Evolutionary conservation across 2,113 vertebrate genomes (phyloP), one percentile per base, ranked within the genome.

Genomic region (Symphodus melops): DNA sequence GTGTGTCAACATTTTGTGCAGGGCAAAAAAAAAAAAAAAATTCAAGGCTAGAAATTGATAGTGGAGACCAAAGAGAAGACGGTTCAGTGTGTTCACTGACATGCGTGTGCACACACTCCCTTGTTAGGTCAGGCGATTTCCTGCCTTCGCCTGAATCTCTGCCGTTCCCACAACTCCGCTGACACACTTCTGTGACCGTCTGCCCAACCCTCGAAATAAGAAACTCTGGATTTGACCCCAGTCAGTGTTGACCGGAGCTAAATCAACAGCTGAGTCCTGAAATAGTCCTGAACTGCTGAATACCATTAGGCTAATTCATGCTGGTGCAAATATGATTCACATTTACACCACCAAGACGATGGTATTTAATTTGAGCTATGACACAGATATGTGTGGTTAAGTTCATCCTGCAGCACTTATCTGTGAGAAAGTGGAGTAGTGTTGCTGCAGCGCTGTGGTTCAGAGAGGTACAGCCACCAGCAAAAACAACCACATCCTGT

Each of bases 41-140:
- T 14, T 3, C 16, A 48, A 48, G 46, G 46, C 46, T 13, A 48
- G 46, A 48, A 19, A 17, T 52, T 33, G 3, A 39, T 19, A 17
- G 19, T 20, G 65, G 59, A 53, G 11, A 57, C 49, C 4, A 58
- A 19, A 58, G 21, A 58, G n/a, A 39, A 49, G 28, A 13, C 5
- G 46, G 25, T 48, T 16, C 3, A 17, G 36, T 39, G 52, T 41
- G 57, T 73, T 41, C 2, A 16, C 9, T 37, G 37, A 39, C 13
- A 52, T 37, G 66, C 48, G 44, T 62, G 13, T 20, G 46, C n/a
- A n/a, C n/a, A n/a, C n/a, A n/a, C 58, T 70, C 5, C 89, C 86
- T 83, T 93, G 86, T 92, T 84, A 89, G 91, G 88, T 91, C 81
- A 83, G 21, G 53, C 58, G 49, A 33, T 36, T 72, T 62, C 57